Conservation (phyloP, 2,113 vertebrate species). For the Vanacampus margaritifer region DNA sequence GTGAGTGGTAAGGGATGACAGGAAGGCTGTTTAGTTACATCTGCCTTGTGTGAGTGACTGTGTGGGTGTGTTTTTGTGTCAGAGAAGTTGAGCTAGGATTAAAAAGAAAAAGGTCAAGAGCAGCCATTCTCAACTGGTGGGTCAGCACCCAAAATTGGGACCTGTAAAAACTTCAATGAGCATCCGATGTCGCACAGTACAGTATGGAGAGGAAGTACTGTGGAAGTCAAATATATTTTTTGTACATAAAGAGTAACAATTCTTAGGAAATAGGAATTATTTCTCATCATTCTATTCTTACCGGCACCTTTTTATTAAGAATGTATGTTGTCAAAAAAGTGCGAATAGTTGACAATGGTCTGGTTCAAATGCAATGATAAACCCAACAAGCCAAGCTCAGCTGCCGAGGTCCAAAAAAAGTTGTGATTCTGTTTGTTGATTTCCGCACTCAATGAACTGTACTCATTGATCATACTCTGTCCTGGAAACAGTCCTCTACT, state of each 20-base stretch:
- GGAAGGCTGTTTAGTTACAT: constrained; percentile 26
- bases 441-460: neutral
- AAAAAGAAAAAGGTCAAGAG: neutral
- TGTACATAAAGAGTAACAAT: no score
- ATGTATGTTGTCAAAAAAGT: neutral
- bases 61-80: constrained; percentile 17
- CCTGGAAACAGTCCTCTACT: constrained; percentile 10
- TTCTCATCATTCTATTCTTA: neutral
- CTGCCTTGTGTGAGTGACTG: constrained; percentile 1
- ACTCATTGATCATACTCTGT: constrained; percentile 2
- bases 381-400: constrained; percentile 14
- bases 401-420: constrained; percentile 21
- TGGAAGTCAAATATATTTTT: no score
- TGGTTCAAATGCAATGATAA: constrained; percentile 39
- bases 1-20: constrained; percentile 30
- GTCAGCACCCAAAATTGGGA: neutral
- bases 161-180: no score
- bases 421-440: constrained; percentile 17
- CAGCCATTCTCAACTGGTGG: neutral
- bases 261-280: no score
- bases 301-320: neutral
- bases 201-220: no score
- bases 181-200: neutral
- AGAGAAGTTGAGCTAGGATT: neutral
- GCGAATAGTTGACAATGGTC: constrained; percentile 14